Conservation (phyloP, 2,888 invertebrate genomes). For the Cosmia trapezina region DNA sequence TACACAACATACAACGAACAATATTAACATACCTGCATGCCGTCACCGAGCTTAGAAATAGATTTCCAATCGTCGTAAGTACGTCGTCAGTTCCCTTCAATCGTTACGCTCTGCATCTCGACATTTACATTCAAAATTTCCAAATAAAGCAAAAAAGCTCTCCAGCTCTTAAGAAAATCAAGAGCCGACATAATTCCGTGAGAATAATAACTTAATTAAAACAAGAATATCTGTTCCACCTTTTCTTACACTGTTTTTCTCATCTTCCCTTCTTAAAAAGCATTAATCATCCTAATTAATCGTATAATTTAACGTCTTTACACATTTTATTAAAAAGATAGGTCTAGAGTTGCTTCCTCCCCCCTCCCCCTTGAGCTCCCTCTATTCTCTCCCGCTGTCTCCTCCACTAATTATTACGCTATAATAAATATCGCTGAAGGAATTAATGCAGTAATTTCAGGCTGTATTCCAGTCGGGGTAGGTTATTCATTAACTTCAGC, state of each 20-base stretch:
- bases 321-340: conserved; percentile 62
- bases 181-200: conserved; percentile 44
- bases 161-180: conserved; percentile 27
- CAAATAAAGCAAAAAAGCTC: conserved; percentile 5
- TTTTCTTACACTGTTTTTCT: conserved; percentile 57
- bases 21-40: too few species aligned
- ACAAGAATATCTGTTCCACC: conserved; percentile 56
- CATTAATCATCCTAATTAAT: conserved; percentile 65
- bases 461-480: conserved; percentile 62
- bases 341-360: conserved; percentile 40
- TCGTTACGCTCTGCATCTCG: not conserved
- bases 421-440: conserved; percentile 75
- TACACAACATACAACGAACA: not conserved
- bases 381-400: conserved; percentile 48
- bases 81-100: not conserved
- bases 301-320: conserved; percentile 61
- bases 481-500: conserved; percentile 73
- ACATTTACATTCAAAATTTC: conserved; percentile 18
- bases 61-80: not conserved
- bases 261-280: conserved; percentile 41
- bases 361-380: conserved; percentile 9
- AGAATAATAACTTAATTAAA: conserved; percentile 62
- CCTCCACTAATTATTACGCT: conserved; percentile 72
- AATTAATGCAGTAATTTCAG: conserved; percentile 78
- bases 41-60: too few species aligned